Evolutionary conservation across 2,888 invertebrate genomes (phyloP).

Genomic region (Ypsolopha sequella): DNA sequence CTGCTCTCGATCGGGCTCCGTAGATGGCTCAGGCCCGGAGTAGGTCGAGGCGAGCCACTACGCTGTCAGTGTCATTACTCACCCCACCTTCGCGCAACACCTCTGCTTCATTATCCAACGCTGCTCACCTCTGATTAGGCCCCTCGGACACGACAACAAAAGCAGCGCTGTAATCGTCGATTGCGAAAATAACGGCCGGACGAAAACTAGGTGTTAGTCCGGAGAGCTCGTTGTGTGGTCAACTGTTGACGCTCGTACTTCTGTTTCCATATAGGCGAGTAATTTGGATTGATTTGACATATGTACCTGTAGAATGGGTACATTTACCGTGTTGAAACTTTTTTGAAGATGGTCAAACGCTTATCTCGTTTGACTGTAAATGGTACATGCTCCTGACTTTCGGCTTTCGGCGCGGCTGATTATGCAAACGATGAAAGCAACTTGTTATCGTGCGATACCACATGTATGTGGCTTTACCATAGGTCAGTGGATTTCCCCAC

Average conservation of each 20-base stretch:
- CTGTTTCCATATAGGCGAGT: slow-evolving; percentile 25
- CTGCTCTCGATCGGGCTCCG: slow-evolving; percentile 68
- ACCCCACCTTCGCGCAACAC: neutral
- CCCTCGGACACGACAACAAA: slow-evolving; percentile 3
- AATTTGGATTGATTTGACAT: neutral
- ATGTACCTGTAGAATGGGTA: no score
- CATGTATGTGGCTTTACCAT: no score
- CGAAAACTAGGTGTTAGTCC: slow-evolving; percentile 13
- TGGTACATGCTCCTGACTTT: no score
- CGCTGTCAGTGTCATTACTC: slow-evolving; percentile 53
- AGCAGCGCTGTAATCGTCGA: slow-evolving; percentile 16
- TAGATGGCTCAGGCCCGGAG: slow-evolving; percentile 66
- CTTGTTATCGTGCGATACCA: no score
- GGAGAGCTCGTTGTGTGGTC: slow-evolving; percentile 43
- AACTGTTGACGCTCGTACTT: slow-evolving; percentile 33
- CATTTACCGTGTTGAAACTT: no score
- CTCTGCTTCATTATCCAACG: neutral
- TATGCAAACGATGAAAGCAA: no score
- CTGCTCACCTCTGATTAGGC: neutral
- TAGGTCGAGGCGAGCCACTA: slow-evolving; percentile 68
- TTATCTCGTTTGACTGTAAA: no score
- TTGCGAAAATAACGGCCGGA: neutral
- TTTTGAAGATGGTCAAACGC: no score
- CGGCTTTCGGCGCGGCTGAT: no score
- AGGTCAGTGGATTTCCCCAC: no score